Evolutionary conservation across 2,888 invertebrate species (phyloP).

Genomic region (Resseliella maxima): DNA sequence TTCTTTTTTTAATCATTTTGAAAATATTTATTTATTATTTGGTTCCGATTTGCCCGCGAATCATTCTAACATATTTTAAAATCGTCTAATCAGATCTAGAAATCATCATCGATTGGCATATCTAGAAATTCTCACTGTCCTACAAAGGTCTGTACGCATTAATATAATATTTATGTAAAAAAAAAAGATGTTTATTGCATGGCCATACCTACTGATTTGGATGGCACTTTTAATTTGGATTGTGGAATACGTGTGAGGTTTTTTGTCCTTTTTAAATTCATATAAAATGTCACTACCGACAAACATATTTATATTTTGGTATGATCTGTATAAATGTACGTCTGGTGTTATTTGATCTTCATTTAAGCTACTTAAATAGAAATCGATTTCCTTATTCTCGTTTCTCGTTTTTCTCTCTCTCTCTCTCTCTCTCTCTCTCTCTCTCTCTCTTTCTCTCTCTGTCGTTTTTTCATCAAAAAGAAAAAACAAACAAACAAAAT

Average conservation of each 20-base stretch:
- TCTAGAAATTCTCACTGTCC: too few relatives aligned
- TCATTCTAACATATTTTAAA: neutral
- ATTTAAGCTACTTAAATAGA: conserved; percentile 5
- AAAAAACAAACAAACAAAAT: too few relatives aligned
- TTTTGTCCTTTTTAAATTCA: neutral
- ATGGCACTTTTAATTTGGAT: conserved; percentile 40
- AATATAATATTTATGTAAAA: too few relatives aligned
- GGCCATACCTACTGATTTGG: conserved; percentile 1
- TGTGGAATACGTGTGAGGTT: neutral
- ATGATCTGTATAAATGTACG: neutral
- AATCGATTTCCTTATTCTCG: neutral
- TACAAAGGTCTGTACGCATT: too few relatives aligned
- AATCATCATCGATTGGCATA: too few relatives aligned
- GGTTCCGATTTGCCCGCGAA: conserved; percentile 47
- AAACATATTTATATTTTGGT: conserved; percentile 12
- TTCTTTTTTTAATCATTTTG: too few relatives aligned
- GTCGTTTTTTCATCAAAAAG: too few relatives aligned
- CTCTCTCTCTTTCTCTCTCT: too few relatives aligned
- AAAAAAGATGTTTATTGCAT: too few relatives aligned
- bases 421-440: too few relatives aligned
- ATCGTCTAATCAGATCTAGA: too few relatives aligned
- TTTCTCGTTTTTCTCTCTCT: too few relatives aligned
- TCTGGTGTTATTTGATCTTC: neutral
- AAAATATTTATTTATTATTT: neutral
- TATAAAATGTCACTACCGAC: neutral